Conservation (phyloP, 2,888 invertebrate species). For the Troglohyphantes excavatus region DNA sequence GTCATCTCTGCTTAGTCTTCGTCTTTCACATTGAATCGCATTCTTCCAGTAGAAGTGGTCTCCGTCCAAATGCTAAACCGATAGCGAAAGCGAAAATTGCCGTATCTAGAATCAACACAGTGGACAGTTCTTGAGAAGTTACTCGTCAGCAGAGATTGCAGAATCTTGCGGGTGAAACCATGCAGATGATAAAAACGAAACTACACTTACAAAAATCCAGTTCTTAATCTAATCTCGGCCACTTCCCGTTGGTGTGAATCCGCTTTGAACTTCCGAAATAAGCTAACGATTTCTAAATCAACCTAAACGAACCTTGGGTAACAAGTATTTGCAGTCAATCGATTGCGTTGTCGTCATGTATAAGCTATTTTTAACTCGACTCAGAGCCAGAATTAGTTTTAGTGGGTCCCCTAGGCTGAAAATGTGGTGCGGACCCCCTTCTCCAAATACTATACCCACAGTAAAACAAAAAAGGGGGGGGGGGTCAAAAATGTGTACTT, state of each 20-base stretch:
- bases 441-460: too few relatives aligned
- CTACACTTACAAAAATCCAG: neutral
- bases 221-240: constrained; percentile 5
- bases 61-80: constrained; percentile 12
- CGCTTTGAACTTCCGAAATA: constrained; percentile 9
- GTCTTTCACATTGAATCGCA: neutral
- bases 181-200: constrained; percentile 31
- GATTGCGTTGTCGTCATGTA: too few relatives aligned
- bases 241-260: neutral
- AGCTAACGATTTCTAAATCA: neutral
- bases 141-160: constrained; percentile 17
- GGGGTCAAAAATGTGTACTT: too few relatives aligned
- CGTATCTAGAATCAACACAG: constrained; percentile 7
- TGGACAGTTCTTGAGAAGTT: neutral
- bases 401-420: too few relatives aligned
- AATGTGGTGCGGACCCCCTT: too few relatives aligned
- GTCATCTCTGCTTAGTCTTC: neutral
- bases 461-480: too few relatives aligned
- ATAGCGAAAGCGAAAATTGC: constrained; percentile 38
- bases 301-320: too few relatives aligned
- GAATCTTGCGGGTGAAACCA: neutral
- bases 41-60: neutral
- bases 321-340: too few relatives aligned
- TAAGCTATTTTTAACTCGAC: too few relatives aligned
- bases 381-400: too few relatives aligned